Conservation (phyloP, 2,113 vertebrate genomes). For the Ageneiosus marmoratus region DNA sequence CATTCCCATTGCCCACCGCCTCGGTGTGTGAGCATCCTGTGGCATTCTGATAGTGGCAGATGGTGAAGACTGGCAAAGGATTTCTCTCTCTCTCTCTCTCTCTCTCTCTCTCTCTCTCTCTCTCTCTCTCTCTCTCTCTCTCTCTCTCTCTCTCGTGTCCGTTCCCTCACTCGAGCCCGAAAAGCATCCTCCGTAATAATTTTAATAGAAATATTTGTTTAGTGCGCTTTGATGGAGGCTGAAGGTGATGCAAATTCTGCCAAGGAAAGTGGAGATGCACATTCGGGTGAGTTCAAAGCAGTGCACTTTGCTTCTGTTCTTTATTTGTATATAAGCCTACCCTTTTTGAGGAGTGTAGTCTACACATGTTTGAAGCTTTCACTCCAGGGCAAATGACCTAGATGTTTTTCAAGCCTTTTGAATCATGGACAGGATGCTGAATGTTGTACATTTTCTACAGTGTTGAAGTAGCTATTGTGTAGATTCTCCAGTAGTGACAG, state of each 20-base stretch:
- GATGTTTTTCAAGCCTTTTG: neutral
- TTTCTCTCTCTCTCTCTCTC: neutral
- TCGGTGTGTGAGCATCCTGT: constrained; percentile 4
- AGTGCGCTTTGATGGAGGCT: constrained; percentile 35
- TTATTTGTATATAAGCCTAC: neutral
- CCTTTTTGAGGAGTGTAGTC: too few relatives aligned
- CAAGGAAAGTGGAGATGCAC: constrained; percentile 20
- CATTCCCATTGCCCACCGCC: neutral
- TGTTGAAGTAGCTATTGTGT: neutral
- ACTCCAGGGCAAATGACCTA: neutral
- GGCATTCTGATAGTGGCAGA: neutral
- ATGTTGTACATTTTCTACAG: neutral
- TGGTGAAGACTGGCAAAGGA: constrained; percentile 1
- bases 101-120: neutral
- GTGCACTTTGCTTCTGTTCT: neutral
- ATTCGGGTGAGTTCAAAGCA: constrained; percentile 42
- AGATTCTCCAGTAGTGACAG: neutral
- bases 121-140: neutral
- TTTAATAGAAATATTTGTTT: constrained; percentile 8
- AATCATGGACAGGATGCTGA: neutral
- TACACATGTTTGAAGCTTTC: neutral
- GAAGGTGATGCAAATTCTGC: constrained; percentile 35
- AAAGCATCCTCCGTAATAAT: neutral
- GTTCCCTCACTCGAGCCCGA: neutral
- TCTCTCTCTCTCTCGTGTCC: neutral